A percentile compares a stretch with the other conserved stretches of the same genome.
Conservation (phyloP, 2,888 invertebrate species). For the Scaptomyza parva region DNA sequence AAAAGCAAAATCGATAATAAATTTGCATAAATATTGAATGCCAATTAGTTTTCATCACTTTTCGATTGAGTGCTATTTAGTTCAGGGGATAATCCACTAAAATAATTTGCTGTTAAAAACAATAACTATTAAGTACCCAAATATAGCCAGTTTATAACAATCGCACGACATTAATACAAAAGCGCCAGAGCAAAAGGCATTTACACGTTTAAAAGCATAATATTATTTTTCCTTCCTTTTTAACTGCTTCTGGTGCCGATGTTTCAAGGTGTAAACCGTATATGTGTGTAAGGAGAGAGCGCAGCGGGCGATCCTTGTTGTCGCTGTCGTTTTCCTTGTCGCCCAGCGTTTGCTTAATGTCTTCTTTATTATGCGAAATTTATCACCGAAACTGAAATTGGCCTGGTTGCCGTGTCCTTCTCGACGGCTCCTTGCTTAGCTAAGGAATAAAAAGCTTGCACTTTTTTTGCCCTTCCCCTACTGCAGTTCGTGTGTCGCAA, state of each 20-base stretch:
- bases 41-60: slow-evolving; percentile 39
- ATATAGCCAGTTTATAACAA: neutral
- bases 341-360: slow-evolving; percentile 80
- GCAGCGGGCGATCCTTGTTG: slow-evolving; percentile 70
- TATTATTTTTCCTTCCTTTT: slow-evolving; percentile 56
- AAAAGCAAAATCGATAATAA: slow-evolving; percentile 64
- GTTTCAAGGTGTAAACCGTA: slow-evolving; percentile 64
- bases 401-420: slow-evolving; percentile 61
- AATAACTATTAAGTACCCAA: neutral
- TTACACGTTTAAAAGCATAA: slow-evolving; percentile 58
- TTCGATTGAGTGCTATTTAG: slow-evolving; percentile 28
- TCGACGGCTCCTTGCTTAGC: slow-evolving; percentile 42
- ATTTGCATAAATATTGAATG: slow-evolving; percentile 70
- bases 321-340: slow-evolving; percentile 40
- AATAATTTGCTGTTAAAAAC: slow-evolving; percentile 15
- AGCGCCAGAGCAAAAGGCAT: slow-evolving; percentile 54
- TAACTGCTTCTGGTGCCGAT: slow-evolving; percentile 21
- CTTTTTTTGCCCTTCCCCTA: slow-evolving; percentile 37
- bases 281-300: slow-evolving; percentile 40
- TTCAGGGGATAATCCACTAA: neutral
- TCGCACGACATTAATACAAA: neutral
- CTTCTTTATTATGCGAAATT: slow-evolving; percentile 82
- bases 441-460: slow-evolving; percentile 54
- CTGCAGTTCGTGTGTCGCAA: slow-evolving; percentile 48
- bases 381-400: slow-evolving; percentile 80